Evolutionary conservation across 2,113 vertebrate species (phyloP), one percentile per base, ranked within the genome.

Genomic region (Furnarius figulus): DNA sequence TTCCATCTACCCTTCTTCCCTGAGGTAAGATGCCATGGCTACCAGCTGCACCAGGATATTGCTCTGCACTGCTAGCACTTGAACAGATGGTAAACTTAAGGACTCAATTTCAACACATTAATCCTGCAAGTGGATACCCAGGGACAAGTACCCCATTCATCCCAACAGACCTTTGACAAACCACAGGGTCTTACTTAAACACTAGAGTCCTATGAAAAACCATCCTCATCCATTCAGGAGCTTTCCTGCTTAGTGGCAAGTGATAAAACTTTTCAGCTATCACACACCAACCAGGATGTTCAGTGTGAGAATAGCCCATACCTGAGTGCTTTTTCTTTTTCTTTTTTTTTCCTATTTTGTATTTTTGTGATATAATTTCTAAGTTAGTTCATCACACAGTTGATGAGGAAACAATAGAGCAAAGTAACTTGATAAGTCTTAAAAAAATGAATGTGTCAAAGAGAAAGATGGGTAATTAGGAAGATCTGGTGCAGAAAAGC

Each of bases 301-400:
- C 25, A 18, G 37, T 25, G 67, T 2, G 12, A 55, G 9, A 66
- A 74, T 2, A 40, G 14, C 17, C 27, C 28, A 18, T 52, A n/a
- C 0, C 0, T 40, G 19, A 73, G 8, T 12, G 3, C 3, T 13
- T 42, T 75, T 56, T 47, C 37, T 8, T 35, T 24, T 24, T 35
- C 12, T 24, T 5, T 35, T 75, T 59, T 40, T 40, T 25, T 44
- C 19, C 25, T 93, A 14, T 40, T 91, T 66, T 52, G 39, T 14
- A 47, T 81, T 87, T 1, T 2, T 8, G 9, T 63, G 0, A 50
- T 78, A 70, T 12, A 39, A 84, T 74, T 89, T 74, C 18, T 62
- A 70, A 70, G 42, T 63, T 63, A 71, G 49, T 28, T 81, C 25
- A 70, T 91, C 56, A 44, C 52, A 75, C n/a, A 74, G 31, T 33